These are phyloP conservation scores for Xenopus petersii DNA, from an alignment of 2,797 vertebrate species.

Conservation along the genomic window DNA sequence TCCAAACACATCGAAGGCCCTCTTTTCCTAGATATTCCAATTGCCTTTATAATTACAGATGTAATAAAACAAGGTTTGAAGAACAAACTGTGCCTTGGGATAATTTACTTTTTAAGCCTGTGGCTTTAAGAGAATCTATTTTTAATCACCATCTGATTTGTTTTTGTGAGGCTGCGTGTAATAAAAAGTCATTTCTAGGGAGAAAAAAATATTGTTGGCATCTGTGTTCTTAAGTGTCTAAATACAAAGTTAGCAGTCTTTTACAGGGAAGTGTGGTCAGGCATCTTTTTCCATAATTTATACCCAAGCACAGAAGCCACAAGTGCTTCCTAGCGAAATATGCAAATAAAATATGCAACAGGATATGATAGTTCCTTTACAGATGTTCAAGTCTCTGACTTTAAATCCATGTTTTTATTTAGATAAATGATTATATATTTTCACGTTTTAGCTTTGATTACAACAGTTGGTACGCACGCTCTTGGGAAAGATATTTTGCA, in stretches of 20 bases:
- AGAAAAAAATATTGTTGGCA: slow-evolving; percentile 52
- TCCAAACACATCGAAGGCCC: no score
- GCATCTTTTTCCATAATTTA: slow-evolving; percentile 39
- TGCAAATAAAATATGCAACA: slow-evolving; percentile 52
- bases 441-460: not conserved
- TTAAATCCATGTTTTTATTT: slow-evolving; percentile 1
- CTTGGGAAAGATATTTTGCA: not conserved
- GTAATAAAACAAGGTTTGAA: slow-evolving; percentile 55
- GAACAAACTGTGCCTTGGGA: slow-evolving; percentile 57
- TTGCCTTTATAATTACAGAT: slow-evolving; percentile 63
- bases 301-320: slow-evolving; percentile 25
- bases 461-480: not conserved
- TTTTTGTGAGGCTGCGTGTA: slow-evolving; percentile 69
- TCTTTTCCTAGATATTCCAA: slow-evolving; percentile 17
- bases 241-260: slow-evolving; percentile 45
- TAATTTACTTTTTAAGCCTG: slow-evolving; percentile 70
- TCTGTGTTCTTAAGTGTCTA: slow-evolving; percentile 54
- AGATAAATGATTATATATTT: not conserved
- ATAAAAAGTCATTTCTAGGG: slow-evolving; percentile 65
- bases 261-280: slow-evolving; percentile 55
- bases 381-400: slow-evolving; percentile 34
- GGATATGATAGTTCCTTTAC: slow-evolving; percentile 31
- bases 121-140: slow-evolving; percentile 72
- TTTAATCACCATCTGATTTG: slow-evolving; percentile 71
- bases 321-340: slow-evolving; percentile 29